Conservation (phyloP, 2,797 vertebrate species). For the Chelidonichthys spinosus region DNA sequence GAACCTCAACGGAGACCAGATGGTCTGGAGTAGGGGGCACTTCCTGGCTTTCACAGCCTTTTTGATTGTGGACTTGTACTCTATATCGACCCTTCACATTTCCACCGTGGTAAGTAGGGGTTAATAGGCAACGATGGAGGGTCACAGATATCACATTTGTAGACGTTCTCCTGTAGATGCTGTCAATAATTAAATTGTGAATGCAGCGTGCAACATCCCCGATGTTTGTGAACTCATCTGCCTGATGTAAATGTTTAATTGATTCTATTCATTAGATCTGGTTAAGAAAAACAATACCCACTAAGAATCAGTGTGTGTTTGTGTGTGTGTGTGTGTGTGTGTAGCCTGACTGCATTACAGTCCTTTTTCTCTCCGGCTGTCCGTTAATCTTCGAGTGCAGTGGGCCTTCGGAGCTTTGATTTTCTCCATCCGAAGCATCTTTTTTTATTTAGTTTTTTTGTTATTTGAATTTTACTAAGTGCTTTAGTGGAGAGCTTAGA, state of each 20-base stretch:
- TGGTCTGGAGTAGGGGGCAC: constrained; percentile 4
- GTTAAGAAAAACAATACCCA: constrained; percentile 18
- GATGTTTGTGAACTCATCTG: constrained; percentile 10
- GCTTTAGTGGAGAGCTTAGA: constrained; percentile 49
- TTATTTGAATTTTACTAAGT: constrained; percentile 64
- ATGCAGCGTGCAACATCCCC: constrained; percentile 16
- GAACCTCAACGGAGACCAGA: constrained; percentile 19
- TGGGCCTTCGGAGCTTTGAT: constrained; percentile 22
- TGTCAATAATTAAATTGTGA: constrained; percentile 15
- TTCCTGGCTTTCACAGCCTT: constrained; percentile 12
- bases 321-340: constrained; percentile 3
- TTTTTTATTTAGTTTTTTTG: constrained; percentile 24
- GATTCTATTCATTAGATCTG: constrained; percentile 29
- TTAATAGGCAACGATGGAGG: constrained; percentile 15
- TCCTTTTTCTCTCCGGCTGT: constrained; percentile 48
- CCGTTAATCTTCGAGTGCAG: constrained; percentile 56
- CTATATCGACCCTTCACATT: neutral
- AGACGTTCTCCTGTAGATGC: neutral
- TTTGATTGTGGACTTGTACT: constrained; percentile 15
- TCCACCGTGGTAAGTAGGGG: neutral
- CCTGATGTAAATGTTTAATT: constrained; percentile 26
- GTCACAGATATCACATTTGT: constrained; percentile 5
- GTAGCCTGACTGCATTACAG: constrained; percentile 29
- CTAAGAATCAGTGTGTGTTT: neutral
- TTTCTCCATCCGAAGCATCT: constrained; percentile 44